A percentile compares a stretch with the other conserved stretches of the same genome.
Evolutionary conservation across 2,888 invertebrate species (phyloP).

Genomic region (Nematopogon swammerdamellus): DNA sequence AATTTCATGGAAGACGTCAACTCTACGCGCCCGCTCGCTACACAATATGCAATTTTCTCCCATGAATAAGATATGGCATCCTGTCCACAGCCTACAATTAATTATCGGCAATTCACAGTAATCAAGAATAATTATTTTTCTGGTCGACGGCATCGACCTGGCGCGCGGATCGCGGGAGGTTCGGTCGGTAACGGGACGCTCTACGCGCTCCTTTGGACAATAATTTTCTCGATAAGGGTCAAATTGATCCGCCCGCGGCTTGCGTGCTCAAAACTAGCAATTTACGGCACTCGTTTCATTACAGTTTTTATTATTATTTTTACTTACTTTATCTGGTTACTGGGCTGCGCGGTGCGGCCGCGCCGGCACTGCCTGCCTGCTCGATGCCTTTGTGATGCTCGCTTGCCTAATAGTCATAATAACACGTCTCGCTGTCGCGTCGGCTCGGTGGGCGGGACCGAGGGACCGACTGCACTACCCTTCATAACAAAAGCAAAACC

Average conservation of each 20-base stretch:
- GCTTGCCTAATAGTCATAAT: too few species aligned
- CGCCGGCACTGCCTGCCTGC: too few species aligned
- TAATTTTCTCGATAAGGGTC: constrained; percentile 50
- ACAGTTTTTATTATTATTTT: constrained; percentile 36
- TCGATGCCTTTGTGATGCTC: too few species aligned
- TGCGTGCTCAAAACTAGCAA: constrained; percentile 41
- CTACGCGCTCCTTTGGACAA: constrained; percentile 27
- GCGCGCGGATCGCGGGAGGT: constrained; percentile 13
- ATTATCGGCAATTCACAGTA: constrained; percentile 40
- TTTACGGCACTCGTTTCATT: constrained; percentile 36
- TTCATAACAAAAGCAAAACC: too few species aligned
- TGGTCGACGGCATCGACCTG: constrained; percentile 32
- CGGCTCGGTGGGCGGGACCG: too few species aligned
- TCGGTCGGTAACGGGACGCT: background rate
- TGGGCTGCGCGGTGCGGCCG: constrained; percentile 9
- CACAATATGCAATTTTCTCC: background rate
- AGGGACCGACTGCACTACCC: too few species aligned
- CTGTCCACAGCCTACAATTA: constrained; percentile 30
- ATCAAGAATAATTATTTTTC: constrained; percentile 48
- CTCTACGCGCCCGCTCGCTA: background rate
- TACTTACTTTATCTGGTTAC: constrained; percentile 30
- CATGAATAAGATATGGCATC: constrained; percentile 16
- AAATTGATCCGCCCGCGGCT: constrained; percentile 43
- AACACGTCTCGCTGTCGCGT: too few species aligned
- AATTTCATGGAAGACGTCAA: background rate